phyloP scores from a whole-genome alignment of 2,113 vertebrate genomes.

The Trematomus loennbergii region DNA sequence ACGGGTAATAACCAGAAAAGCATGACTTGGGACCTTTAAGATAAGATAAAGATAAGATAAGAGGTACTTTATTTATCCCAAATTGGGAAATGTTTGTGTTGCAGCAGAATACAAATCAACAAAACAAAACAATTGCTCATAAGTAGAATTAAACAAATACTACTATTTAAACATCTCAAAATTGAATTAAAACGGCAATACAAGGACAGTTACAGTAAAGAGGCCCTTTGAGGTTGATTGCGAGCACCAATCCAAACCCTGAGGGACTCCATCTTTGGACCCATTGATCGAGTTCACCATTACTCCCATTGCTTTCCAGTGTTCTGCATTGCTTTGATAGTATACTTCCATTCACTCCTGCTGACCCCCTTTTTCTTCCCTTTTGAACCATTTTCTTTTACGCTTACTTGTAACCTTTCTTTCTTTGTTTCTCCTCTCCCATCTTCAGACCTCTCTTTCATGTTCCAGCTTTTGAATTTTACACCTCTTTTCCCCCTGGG shows the following conservation, averaged over 20 bases:
- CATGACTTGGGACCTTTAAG: too few relatives aligned
- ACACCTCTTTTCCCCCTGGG: slow-evolving; percentile 46
- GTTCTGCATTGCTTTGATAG: slow-evolving; percentile 23
- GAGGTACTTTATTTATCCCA: too few relatives aligned
- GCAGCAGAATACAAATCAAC: too few relatives aligned
- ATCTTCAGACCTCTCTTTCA: slow-evolving; percentile 36
- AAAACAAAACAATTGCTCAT: too few relatives aligned
- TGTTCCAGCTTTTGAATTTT: slow-evolving; percentile 58
- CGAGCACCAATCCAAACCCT: background rate
- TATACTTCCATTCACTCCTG: background rate
- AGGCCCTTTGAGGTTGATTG: slow-evolving; percentile 22
- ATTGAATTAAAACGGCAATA: too few relatives aligned
- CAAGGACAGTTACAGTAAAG: too few relatives aligned
- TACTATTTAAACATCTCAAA: too few relatives aligned
- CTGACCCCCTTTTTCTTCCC: background rate
- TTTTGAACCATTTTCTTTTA: too few relatives aligned
- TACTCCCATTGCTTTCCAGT: background rate
- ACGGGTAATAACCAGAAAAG: too few relatives aligned
- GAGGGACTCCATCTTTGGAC: slow-evolving; percentile 33
- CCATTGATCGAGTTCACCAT: slow-evolving; percentile 23
- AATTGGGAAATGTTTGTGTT: too few relatives aligned
- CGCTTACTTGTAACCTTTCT: background rate
- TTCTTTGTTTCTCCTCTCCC: background rate
- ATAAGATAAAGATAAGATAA: too few relatives aligned
- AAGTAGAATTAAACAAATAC: too few relatives aligned